These are phyloP conservation scores for Serinus canaria DNA, from an alignment of 2,113 vertebrate genomes.

Conservation along the genomic window DNA sequence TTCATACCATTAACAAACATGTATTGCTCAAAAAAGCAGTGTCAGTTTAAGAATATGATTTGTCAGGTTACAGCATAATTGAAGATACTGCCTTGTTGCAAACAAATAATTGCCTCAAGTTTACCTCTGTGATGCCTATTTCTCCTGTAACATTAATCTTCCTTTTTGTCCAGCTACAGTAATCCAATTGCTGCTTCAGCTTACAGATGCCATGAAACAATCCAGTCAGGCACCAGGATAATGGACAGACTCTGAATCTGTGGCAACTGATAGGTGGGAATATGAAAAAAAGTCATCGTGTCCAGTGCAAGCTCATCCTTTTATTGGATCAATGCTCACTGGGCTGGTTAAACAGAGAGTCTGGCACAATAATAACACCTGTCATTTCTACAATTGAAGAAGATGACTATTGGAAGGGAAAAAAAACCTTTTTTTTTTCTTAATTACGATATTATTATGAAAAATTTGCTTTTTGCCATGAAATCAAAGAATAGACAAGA, in stretches of 20 bases:
- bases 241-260: neutral
- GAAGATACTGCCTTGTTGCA: neutral
- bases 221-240: neutral
- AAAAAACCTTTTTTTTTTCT: neutral
- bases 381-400: neutral
- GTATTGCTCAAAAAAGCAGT: neutral
- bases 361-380: neutral
- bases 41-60: neutral
- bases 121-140: neutral
- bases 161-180: neutral
- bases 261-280: neutral
- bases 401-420: neutral
- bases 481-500: neutral
- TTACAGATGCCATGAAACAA: neutral
- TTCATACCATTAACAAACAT: neutral
- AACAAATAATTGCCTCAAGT: neutral
- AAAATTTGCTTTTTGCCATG: neutral
- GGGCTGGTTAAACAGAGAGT: neutral
- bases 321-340: neutral
- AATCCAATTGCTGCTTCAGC: neutral
- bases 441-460: neutral
- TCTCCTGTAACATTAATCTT: neutral
- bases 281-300: neutral
- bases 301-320: neutral
- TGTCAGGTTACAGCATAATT: neutral